Evolutionary conservation across 53 echinoderm and acorn worm genomes (phyloP), one percentile per base, ranked within the genome.

Genomic region (Henricia sp.): DNA sequence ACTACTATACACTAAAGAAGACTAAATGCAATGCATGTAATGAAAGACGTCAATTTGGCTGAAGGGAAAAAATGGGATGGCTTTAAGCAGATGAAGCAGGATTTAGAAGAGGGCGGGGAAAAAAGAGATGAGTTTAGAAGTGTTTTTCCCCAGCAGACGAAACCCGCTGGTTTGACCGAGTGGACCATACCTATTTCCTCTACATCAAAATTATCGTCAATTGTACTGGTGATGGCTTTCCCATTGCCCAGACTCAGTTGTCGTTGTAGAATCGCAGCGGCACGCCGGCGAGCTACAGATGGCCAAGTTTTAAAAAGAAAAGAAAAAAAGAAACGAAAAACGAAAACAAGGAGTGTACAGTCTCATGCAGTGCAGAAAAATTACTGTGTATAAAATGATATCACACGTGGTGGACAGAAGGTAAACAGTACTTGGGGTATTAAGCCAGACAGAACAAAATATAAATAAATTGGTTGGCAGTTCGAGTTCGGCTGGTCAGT

Each of bases 261-360:
- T 38, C 89, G 83, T 70, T 88, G 85, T 55, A 73, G 67, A 74
- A 88, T 68, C 26, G 94, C 87, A 32, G 91, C 91, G 19, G 85
- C 91, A 55, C 94, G 88, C 28, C 94, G 91, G 40, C 93, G 93
- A 67, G 88, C 94, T 93, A 85, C 13, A 85, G 53, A 63, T 63
- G 60, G 41, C 52, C 41, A 65, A 70, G 23, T 24, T 37, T 52
- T 55, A 88, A 50, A 87, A 32, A 41, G 13, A 80, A 54, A 19
- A 83, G 30, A 4, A 46, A 67, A 68, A 83, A 34, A 38, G 56
- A 68, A 78, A 51, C 5, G 6, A 71, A 77, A 59, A 59, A 77
- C 19, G 44, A 28, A 54, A 53, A 70, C 41, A 57, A 54, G 84
- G 41, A 41, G 48, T 71, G 56, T 71, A 59, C 70, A 71, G 44